phyloP scores from a whole-genome alignment of 1,140 invertebrate species.

The Drosophila sp. region DNA sequence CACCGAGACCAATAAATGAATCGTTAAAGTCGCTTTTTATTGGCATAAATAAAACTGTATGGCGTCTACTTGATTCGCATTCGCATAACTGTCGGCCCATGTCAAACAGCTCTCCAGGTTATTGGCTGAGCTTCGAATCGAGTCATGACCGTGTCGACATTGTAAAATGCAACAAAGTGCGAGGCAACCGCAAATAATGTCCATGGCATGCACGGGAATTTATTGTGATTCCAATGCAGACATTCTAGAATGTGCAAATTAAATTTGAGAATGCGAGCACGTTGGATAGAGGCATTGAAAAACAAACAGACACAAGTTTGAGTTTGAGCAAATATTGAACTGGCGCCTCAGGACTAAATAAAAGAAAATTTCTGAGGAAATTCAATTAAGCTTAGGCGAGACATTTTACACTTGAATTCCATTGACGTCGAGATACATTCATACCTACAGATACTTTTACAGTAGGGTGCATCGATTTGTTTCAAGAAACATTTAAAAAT shows the following conservation, averaged over 20 bases:
- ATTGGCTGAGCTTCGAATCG: background rate
- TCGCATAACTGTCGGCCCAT: background rate
- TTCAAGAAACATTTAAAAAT: no score
- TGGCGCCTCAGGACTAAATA: background rate
- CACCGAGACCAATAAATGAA: slow-evolving; percentile 13
- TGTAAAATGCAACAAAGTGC: slow-evolving; percentile 61
- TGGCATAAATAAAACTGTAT: slow-evolving; percentile 48
- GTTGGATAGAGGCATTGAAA: background rate
- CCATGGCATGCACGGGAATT: slow-evolving; percentile 36
- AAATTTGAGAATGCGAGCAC: slow-evolving; percentile 21
- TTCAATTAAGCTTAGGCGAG: slow-evolving; percentile 41
- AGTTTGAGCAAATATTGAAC: background rate
- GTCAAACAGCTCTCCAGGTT: background rate
- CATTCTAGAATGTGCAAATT: slow-evolving; percentile 57
- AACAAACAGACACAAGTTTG: slow-evolving; percentile 25
- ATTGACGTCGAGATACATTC: slow-evolving; percentile 18
- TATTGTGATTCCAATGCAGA: slow-evolving; percentile 17
- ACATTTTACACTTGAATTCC: slow-evolving; percentile 27
- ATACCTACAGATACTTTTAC: background rate
- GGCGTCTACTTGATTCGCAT: slow-evolving; percentile 30
- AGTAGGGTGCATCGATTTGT: no score
- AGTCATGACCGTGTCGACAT: slow-evolving; percentile 29
- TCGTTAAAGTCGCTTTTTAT: slow-evolving; percentile 49
- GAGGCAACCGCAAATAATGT: slow-evolving; percentile 35
- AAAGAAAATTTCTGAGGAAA: slow-evolving; percentile 8